Evolutionary conservation across 2,888 invertebrate genomes (phyloP), one percentile per base, ranked within the genome.

Genomic region (Osmoderma eremita): DNA sequence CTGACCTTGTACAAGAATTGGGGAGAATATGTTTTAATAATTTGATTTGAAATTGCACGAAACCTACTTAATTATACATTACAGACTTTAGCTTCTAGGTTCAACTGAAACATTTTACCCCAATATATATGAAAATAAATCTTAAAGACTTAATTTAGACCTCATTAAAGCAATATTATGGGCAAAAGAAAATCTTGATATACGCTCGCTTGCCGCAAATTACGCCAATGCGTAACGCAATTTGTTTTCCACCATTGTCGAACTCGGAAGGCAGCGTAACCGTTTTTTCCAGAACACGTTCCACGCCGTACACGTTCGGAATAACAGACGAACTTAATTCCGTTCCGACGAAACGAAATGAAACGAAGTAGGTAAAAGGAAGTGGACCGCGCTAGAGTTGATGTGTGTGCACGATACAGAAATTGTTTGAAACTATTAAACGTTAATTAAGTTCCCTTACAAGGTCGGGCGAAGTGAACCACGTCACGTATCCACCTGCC

Each of bases 391-490:
- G 6, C 3, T 17, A 12, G 13, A 42, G 2, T 17, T 17, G 13
- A 42, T 42, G 17, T 42, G 30, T 30, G 6, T 48, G 48, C 12
- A 3, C 48, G 10, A 48, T 48, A 48, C 20, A 20, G n/a, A 18
- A 18, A 48, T 18, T 18, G 18, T 48, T 48, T 20, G 48, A 20
- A 48, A 48, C 18, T 48, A 48, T 48, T 48, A 48, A 18, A 48
- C 48, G 48, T 18, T 45, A 45, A 45, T 45, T 45, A 45, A 45
- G 45, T 45, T 45, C 45, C 10, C 17, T 45, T 45, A 15, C 45
- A 45, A 45, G 15, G 10, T 3, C 17, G 3, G 8, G 45, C 13
- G 15, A 13, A 4, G 15, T 15, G 45, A 15, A 3, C 30, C 5
- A 45, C 45, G 45, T 45, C 45, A 45, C 45, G 15, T 45, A 45